Percentiles rank a stretch among this genome's conserved stretches.
phyloP scores from a whole-genome alignment of 1,140 invertebrate genomes.

The Zaprionus tsacasi region DNA sequence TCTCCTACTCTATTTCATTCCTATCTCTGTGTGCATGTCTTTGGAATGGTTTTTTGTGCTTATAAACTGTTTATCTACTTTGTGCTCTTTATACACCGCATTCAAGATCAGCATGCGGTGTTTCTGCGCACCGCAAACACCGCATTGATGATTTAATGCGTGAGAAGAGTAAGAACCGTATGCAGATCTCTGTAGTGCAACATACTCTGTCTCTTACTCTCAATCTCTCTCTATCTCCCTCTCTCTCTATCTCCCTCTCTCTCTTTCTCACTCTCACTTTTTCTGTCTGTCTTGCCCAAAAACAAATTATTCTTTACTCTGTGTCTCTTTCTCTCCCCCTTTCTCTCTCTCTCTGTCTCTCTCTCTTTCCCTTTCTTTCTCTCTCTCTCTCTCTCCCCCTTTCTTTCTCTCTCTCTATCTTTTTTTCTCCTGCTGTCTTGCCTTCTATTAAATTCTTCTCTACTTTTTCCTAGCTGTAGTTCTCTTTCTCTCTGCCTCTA shows the following conservation, averaged over 20 bases:
- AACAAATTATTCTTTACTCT: too few species aligned
- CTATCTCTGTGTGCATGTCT: neutral
- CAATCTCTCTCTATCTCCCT: neutral
- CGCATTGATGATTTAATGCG: too few species aligned
- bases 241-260: constrained; percentile 25
- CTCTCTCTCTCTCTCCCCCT: constrained; percentile 25
- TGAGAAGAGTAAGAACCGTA: too few species aligned
- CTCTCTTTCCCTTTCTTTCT: neutral
- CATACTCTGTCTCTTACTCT: too few species aligned
- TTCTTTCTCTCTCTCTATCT: constrained; percentile 9
- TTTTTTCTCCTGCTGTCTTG: neutral
- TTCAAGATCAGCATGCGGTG: too few species aligned
- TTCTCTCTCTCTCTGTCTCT: too few species aligned
- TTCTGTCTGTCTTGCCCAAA: neutral
- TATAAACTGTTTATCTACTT: neutral
- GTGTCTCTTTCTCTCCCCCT: too few species aligned
- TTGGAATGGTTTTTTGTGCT: neutral
- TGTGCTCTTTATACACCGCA: neutral
- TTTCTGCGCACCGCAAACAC: too few species aligned
- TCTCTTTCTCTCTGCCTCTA: constrained; percentile 4
- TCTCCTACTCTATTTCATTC: neutral
- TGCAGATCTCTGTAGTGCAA: too few species aligned
- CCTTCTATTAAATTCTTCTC: neutral
- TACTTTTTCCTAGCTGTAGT: constrained; percentile 1
- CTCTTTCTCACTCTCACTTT: constrained; percentile 11